Evolutionary conservation across 2,113 vertebrate species (phyloP).

Genomic region (Camelus bactrianus): DNA sequence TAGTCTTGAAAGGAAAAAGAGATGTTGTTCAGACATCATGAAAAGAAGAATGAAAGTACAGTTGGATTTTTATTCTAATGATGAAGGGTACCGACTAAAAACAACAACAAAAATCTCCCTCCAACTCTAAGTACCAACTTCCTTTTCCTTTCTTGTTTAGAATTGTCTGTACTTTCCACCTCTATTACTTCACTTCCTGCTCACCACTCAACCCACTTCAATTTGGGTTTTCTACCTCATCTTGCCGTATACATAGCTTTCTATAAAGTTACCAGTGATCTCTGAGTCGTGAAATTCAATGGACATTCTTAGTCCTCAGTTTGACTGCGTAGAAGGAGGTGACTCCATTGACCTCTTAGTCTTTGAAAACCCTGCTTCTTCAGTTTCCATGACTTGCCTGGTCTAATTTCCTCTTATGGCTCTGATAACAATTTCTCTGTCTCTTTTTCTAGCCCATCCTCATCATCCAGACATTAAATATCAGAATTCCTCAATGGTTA

Average conservation of each 20-base stretch:
- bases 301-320: neutral
- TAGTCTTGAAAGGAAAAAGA: neutral
- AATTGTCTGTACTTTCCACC: neutral
- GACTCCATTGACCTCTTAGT: neutral
- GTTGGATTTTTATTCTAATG: conserved; percentile 37
- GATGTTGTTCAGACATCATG: neutral
- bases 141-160: neutral
- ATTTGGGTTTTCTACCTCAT: neutral
- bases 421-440: neutral
- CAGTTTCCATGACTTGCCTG: neutral
- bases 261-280: neutral
- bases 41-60: neutral
- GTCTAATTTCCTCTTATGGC: neutral
- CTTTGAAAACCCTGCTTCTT: neutral
- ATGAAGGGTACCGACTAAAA: neutral
- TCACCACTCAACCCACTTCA: neutral
- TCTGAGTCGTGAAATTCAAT: neutral
- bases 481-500: neutral
- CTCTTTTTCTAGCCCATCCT: neutral
- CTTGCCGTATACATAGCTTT: neutral
- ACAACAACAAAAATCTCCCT: neutral
- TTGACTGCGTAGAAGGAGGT: neutral
- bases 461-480: neutral
- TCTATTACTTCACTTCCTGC: neutral
- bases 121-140: neutral